A percentile compares a stretch with the other conserved stretches of the same genome.
Evolutionary conservation across 2,888 invertebrate species (phyloP).

Genomic region (Macrophya alboannulata): DNA sequence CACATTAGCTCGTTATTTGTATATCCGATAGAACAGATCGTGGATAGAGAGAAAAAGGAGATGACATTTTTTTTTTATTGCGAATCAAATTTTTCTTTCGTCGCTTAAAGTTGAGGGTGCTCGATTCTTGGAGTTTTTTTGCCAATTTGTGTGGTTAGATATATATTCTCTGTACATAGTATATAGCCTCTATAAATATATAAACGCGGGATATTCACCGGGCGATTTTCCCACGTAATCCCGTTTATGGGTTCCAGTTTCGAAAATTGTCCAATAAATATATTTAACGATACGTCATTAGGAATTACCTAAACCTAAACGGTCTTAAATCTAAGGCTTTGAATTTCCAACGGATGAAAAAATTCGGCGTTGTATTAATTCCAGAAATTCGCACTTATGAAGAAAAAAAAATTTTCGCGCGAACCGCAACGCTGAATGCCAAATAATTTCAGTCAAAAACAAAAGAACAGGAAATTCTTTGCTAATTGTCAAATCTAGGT

Average conservation of each 20-base stretch:
- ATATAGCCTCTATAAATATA: slow-evolving; percentile 4
- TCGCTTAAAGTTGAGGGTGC: background rate
- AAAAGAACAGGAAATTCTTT: no score
- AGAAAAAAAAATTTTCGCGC: no score
- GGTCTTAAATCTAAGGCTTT: background rate
- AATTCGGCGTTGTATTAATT: background rate
- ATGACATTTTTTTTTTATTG: background rate
- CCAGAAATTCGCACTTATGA: background rate
- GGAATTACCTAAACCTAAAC: slow-evolving; percentile 64
- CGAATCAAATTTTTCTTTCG: background rate
- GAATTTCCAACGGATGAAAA: background rate
- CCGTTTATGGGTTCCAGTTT: slow-evolving; percentile 66
- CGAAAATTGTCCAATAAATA: slow-evolving; percentile 70
- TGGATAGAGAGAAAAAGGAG: background rate
- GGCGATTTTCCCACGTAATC: slow-evolving; percentile 62
- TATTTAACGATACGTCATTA: slow-evolving; percentile 71
- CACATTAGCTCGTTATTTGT: slow-evolving; percentile 24
- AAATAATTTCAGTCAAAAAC: background rate
- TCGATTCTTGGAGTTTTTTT: background rate
- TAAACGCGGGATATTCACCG: slow-evolving; percentile 7
- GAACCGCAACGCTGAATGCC: no score
- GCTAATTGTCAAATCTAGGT: slow-evolving; percentile 3
- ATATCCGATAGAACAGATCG: background rate
- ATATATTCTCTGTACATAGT: background rate
- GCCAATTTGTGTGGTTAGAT: background rate